Evolutionary conservation across 2,113 vertebrate genomes (phyloP).

Genomic region (Channa maculata): DNA sequence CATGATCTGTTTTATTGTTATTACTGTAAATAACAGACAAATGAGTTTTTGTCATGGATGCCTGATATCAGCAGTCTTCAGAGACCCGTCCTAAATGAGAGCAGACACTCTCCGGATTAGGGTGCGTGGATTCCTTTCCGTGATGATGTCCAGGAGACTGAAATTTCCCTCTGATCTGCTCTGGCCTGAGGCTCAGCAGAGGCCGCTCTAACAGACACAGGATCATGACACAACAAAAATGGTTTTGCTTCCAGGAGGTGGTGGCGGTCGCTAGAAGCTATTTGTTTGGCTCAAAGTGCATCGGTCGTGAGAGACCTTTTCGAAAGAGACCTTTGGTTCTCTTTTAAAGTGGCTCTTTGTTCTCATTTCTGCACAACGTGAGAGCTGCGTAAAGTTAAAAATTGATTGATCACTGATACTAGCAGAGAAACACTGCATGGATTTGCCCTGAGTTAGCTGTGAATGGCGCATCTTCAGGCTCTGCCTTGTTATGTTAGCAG

Average conservation of each 20-base stretch:
- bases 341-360: too few species aligned
- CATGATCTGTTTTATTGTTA: neutral
- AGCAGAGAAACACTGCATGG: too few species aligned
- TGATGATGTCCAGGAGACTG: constrained; percentile 39
- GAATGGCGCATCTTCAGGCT: neutral
- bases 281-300: too few species aligned
- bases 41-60: neutral
- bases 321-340: too few species aligned
- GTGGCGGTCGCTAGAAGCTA: too few species aligned
- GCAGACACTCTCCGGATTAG: constrained; percentile 27
- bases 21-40: neutral
- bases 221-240: constrained; percentile 6
- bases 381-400: too few species aligned
- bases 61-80: neutral
- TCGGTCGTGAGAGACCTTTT: too few species aligned
- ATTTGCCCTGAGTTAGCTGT: neutral
- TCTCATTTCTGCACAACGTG: too few species aligned
- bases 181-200: neutral
- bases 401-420: too few species aligned
- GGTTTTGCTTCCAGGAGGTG: neutral
- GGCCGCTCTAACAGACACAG: neutral
- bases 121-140: constrained; percentile 27
- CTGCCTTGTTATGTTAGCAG: too few species aligned
- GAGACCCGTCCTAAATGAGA: constrained; percentile 14
- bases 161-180: constrained; percentile 42